These are phyloP conservation scores for Malurus splendens DNA, from an alignment of 2,797 vertebrate species.

Conservation along the genomic window DNA sequence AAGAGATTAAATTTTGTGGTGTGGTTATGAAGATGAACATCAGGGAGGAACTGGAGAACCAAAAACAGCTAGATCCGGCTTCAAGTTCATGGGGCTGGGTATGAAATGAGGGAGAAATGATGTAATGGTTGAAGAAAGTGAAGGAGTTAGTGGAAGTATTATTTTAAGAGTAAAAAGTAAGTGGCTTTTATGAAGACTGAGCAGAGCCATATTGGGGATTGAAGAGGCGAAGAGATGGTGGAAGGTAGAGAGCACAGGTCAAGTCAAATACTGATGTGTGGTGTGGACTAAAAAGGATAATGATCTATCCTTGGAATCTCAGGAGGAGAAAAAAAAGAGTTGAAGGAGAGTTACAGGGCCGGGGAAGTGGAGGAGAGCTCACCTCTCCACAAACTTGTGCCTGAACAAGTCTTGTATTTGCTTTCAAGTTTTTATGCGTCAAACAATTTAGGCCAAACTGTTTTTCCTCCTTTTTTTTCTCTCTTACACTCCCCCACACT, in stretches of 20 bases:
- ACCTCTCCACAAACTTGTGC: neutral
- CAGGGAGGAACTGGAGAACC: neutral
- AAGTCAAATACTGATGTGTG: neutral
- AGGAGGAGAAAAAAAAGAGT: neutral
- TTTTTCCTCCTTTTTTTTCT: neutral
- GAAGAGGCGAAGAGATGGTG: neutral
- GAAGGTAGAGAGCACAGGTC: neutral
- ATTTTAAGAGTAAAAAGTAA: neutral
- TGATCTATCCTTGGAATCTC: neutral
- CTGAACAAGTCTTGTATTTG: neutral
- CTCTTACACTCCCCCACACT: neutral
- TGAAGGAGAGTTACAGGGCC: neutral
- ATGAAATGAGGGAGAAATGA: neutral
- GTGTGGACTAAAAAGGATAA: neutral
- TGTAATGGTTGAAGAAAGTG: neutral
- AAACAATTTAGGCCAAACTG: slow-evolving; percentile 22
- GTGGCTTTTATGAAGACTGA: neutral
- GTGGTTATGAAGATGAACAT: neutral
- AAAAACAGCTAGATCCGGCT: neutral
- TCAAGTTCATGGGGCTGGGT: neutral
- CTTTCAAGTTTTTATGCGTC: slow-evolving; percentile 16
- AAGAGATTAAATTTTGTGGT: neutral
- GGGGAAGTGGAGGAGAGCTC: neutral
- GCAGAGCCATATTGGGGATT: neutral
- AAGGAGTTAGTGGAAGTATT: neutral